A percentile compares a stretch with the other conserved stretches of the same genome.
Conservation (phyloP, 2,888 invertebrate species). For the Andrena dorsata region DNA sequence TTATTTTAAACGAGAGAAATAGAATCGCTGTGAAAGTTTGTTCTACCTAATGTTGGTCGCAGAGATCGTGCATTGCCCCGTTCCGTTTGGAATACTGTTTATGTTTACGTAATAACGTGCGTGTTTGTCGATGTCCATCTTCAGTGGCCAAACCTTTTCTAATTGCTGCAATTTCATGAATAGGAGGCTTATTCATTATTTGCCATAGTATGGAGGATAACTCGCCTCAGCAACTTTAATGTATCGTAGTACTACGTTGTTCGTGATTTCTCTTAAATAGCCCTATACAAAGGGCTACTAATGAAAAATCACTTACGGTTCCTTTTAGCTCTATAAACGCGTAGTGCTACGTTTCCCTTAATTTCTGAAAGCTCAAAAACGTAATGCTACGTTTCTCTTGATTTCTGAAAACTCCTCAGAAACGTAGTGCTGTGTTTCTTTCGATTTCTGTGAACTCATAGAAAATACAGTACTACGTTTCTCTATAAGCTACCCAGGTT, state of each 20-base stretch:
- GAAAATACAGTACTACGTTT: too few species aligned
- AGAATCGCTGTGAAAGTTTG: background rate
- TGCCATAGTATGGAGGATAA: too few species aligned
- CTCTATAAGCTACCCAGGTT: too few species aligned
- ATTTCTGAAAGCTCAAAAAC: background rate
- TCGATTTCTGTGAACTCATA: too few species aligned
- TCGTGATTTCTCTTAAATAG: too few species aligned
- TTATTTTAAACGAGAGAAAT: background rate
- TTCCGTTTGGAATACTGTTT: slow-evolving; percentile 25
- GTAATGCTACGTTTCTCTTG: background rate
- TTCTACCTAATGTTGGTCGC: slow-evolving; percentile 70
- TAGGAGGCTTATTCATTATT: too few species aligned
- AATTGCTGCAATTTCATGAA: slow-evolving; percentile 31
- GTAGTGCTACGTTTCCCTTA: too few species aligned
- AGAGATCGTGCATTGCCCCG: slow-evolving; percentile 44
- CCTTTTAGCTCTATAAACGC: too few species aligned
- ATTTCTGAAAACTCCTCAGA: too few species aligned
- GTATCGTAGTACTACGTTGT: background rate
- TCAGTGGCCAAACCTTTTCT: background rate
- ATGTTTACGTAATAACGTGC: slow-evolving; percentile 45
- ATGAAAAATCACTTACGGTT: too few species aligned
- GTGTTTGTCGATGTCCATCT: slow-evolving; percentile 18
- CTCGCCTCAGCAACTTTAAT: background rate
- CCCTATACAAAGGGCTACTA: too few species aligned
- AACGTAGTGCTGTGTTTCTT: too few species aligned